Base-by-base conservation (phyloP, 2,113 vertebrate species). In the Oryzias curvinotus region DNA sequence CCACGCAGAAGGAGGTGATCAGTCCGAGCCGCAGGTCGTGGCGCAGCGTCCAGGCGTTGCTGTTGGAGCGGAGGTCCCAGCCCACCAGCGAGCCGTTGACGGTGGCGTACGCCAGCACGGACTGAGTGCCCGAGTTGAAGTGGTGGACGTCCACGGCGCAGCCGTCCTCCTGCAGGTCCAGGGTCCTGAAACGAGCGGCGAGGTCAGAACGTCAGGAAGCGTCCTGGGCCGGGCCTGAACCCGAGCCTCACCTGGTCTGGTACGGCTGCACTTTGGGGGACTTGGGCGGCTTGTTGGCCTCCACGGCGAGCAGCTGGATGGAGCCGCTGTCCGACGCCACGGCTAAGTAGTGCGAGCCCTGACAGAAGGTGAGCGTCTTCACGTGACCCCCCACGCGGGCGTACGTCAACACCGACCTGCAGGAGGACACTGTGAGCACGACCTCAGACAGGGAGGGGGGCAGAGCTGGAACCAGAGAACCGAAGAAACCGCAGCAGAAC, bases 111-210 rank as follows among this genome's bases (percentile, higher is more conserved):
- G 97, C 96, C 70, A 99, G 85, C 28, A 99, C 93, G 0, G 96
- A 96, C 90, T 98, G 97, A 0, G 96, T 88, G 10, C 97, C 97
- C 0, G 96, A 93, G 88, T 96, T 96, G 73, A 99, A 99, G 78
- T 98, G 96, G 72, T 99, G 97, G 85, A 99, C 90, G 64, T 99
- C 97, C 21, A 98, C 95, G 0, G 95, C 96, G 52, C 95, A 98
- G 72, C 97, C 97, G 14, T 98, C 96, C n/a, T 96, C 91, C 77
- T 93, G 94, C 71, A 90, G 91, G 83, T 99, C 96, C 77, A 98
- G 87, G 19, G 88, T 86, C 89, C 97, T 98, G 76, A 17, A 26
- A 50, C n/a, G n/a, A 26, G 55, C 8, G 8, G 19, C 19, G 5
- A 1, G 52, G 36, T 36, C 36, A 36, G 10, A 36, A 36, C 36